Evolutionary conservation across 2,888 invertebrate genomes (phyloP), one percentile per base, ranked within the genome.

Genomic region (Timandra comae): DNA sequence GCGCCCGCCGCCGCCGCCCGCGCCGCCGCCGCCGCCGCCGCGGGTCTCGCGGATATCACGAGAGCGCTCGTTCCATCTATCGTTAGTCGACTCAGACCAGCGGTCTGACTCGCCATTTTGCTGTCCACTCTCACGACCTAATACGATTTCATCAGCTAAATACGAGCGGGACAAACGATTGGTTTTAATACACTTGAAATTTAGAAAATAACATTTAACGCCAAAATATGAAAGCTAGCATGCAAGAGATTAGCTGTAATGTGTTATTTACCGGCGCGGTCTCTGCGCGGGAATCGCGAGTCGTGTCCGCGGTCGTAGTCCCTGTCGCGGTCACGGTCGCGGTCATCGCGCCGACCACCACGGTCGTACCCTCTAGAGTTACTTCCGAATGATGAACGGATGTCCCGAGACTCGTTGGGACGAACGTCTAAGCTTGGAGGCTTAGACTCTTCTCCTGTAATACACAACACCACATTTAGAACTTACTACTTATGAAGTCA

Each of bases 271-370:
- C 85, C 77, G 69, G 85, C 80, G 65, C 81, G 79, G 65, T 84
- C 81, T 59, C 80, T 79, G 78, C 74, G 79, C 76, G 69, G 80
- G 71, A 58, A 85, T 78, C 71, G 88, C 88, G 84, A 81, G 49
- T 86, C 85, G 68, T 87, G 77, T 59, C 78, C 75, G 68, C 89
- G 79, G 70, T 90, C 89, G 68, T 86, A 76, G 49, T 89, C 88
- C 61, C 87, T 80, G 54, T 87, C 87, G 63, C 87, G 86, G 66
- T 82, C 85, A 65, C 75, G 80, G 56, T 77, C 86, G 71, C 86
- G 81, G 56, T 87, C 86, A 67, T 86, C 87, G 62, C 87, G 82
- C 56, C 86, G 78, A 64, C 86, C 84, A 58, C 87, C 78, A 63
- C 86, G 86, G 73, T 85, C 84, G 77, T 75, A 71, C 48, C 65